Evolutionary conservation across 2,113 vertebrate genomes (phyloP), one percentile per base, ranked within the genome.

Genomic region (Centropus bengalensis): DNA sequence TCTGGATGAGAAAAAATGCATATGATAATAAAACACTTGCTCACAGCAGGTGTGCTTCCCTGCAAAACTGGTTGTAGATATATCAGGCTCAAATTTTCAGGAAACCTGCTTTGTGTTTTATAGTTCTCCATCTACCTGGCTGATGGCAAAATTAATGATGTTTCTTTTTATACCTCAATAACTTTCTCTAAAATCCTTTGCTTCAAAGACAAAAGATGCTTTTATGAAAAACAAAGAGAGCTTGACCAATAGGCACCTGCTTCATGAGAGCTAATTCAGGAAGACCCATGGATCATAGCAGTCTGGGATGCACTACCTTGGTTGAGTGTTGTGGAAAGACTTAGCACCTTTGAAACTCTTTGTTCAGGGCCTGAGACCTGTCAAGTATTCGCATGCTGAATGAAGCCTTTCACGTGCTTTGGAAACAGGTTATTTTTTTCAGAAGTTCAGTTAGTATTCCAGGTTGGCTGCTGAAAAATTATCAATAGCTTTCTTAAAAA

Each of bases 391-490:
- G 42, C 33, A 63, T 27, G 22, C 19, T 91, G 73, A 90, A 89
- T 91, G 73, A 90, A 89, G 44, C 5, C 13, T 60, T 82, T 68
- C 47, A 73, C 20, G 1, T 47, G 32, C 60, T 93, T 82, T 56
- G 33, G 74, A 86, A 79, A 52, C 33, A 70, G 21, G 28, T 51
- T 28, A 7, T 42, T 81, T 71, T 82, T 86, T 69, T 69, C 78
- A 84, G 76, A 91, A 86, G 56, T 89, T 94, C 90, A 79, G 32
- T 60, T 77, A 69, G 20, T 80, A 80, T 91, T 84, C 38, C 52
- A 84, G 38, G 44, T 83, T 89, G 24, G 83, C 92, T 97, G 86
- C 82, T 93, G 87, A 97, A 95, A 85, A 96, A 91, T 94, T 92
- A 91, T 92, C 94, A 92, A 69, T 89, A 94, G 78, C 58, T 64